Conservation (phyloP, 2,888 invertebrate species). For the Smittia sp. region DNA sequence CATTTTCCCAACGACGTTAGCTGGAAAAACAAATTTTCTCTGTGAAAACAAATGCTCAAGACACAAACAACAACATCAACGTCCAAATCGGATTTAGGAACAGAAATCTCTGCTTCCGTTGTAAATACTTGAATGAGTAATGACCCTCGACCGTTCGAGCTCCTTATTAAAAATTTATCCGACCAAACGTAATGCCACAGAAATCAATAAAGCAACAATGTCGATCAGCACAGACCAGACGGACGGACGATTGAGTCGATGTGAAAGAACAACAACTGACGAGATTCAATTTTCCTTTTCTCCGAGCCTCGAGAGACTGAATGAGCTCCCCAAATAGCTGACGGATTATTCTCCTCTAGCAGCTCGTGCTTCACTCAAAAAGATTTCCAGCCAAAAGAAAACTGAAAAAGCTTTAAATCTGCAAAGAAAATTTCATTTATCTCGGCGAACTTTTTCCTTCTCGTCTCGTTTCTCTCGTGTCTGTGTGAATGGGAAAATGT, state of each 20-base stretch:
- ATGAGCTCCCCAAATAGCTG: background rate
- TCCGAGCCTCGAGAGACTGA: background rate
- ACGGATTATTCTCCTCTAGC: constrained; percentile 29
- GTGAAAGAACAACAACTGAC: background rate
- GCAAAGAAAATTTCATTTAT: constrained; percentile 38
- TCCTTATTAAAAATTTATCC: constrained; percentile 35
- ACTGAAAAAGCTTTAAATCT: constrained; percentile 35
- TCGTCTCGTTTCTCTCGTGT: background rate
- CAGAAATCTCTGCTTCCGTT: constrained; percentile 23
- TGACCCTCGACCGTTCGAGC: constrained; percentile 10
- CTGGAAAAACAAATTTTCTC: background rate
- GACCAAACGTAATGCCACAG: constrained; percentile 19
- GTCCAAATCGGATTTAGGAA: background rate
- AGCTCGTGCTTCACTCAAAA: background rate
- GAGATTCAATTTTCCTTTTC: constrained; percentile 14
- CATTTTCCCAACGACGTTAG: background rate
- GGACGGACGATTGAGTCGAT: background rate
- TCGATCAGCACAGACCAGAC: background rate
- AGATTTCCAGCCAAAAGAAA: background rate
- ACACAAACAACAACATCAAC: background rate
- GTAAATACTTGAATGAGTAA: constrained; percentile 27
- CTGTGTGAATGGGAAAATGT: background rate
- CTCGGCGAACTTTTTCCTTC: constrained; percentile 29
- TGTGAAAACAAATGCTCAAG: background rate
- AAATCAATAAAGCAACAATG: constrained; percentile 3